Evolutionary conservation across 1,140 invertebrate species (phyloP), one percentile per base, ranked within the genome.

Genomic region (Magallana ariakensis): DNA sequence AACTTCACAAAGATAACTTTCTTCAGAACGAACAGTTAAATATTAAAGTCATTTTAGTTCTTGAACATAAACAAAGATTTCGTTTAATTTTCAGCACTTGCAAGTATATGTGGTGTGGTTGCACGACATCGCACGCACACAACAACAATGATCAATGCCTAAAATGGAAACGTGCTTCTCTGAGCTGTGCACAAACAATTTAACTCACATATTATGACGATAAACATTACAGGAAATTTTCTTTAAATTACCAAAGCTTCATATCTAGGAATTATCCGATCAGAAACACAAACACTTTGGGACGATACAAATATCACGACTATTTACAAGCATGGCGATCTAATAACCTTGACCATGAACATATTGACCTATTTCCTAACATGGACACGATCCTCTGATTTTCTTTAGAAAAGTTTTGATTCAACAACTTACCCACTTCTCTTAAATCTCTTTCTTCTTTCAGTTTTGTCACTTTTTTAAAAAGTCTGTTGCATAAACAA

Each of bases 401-500:
- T 19, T 19, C 58, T 16, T 62, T 46, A 4, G 33, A 5, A 46
- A 46, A 46, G 33, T 46, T 46, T 46, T 46, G 33, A 46, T 46
- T 46, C 33, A 46, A 46, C 33, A 46, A 75, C 10, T 75, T 75
- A 75, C 66, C 66, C 33, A 13, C 22, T 26, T 75, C 33, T 75
- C 66, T 75, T 26, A 62, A 62, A 62, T 26, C 22, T 75, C 15
- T 53, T n/a, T 19, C 58, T n/a, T 60, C 53, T 33, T 58, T 46
- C 15, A 15, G 58, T 19, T 2, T 60, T 80, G 53, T 57, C 58
- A 55, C 58, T 62, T 46, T n/a, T 57, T 80, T 58, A 87, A 89
- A 85, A 85, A 84, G 85, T 58, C 60, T 62, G 75, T 58, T 46
- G 60, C 62, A 22, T 62, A 55, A 62, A 85, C 80, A 55, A 62